These are phyloP conservation scores for Empidonax alnorum DNA, from an alignment of 2,113 vertebrate genomes.

Conservation along the genomic window DNA sequence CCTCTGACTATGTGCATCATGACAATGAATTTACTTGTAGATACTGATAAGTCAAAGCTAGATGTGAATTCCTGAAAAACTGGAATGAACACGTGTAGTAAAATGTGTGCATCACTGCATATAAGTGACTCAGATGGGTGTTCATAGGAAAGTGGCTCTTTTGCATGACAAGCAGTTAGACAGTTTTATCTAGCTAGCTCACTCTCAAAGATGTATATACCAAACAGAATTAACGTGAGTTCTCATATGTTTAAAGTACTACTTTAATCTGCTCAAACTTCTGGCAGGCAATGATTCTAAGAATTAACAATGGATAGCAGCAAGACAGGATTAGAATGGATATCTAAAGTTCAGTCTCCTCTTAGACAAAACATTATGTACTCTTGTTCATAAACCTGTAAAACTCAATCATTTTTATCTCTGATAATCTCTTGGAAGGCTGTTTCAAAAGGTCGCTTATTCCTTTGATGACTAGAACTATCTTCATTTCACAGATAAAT, in stretches of 20 bases:
- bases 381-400: neutral
- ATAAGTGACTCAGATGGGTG: neutral
- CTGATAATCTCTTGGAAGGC: neutral
- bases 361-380: neutral
- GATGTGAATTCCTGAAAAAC: constrained; percentile 26
- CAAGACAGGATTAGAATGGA: neutral
- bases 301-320: neutral
- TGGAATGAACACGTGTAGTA: neutral
- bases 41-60: neutral
- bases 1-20: neutral
- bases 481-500: neutral
- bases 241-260: neutral
- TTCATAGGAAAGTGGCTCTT: neutral
- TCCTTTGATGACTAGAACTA: neutral
- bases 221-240: neutral
- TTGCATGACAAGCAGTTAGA: neutral
- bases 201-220: neutral
- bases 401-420: neutral
- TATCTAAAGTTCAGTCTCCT: neutral
- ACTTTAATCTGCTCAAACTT: neutral
- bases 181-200: neutral
- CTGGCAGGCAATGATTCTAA: neutral
- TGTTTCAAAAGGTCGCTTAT: neutral
- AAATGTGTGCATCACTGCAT: neutral
- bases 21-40: neutral